Conservation (phyloP, 2,113 vertebrate genomes). For the Hirundichthys speculiger region DNA sequence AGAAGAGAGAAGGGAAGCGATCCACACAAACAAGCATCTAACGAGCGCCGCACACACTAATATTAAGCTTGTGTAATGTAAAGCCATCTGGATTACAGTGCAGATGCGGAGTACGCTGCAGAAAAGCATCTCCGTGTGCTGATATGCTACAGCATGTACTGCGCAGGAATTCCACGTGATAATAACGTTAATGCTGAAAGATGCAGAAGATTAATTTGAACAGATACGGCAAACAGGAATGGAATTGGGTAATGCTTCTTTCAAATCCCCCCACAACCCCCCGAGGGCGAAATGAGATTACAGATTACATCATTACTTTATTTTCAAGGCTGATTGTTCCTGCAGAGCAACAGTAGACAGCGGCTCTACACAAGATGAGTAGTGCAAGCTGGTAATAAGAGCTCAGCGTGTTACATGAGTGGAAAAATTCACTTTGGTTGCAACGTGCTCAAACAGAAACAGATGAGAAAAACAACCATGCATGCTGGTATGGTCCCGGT, state of each 20-base stretch:
- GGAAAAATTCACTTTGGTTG: neutral
- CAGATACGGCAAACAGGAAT: slow-evolving; percentile 3
- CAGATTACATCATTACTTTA: neutral
- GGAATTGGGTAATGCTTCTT: neutral
- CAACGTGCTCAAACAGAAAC: too few relatives aligned
- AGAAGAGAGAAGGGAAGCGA: slow-evolving; percentile 12
- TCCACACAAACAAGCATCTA: slow-evolving; percentile 65
- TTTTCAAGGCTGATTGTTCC: neutral
- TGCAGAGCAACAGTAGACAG: neutral
- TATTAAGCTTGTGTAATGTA: slow-evolving; percentile 26
- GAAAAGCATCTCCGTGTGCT: neutral
- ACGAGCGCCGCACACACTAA: slow-evolving; percentile 51
- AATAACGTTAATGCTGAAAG: slow-evolving; percentile 8
- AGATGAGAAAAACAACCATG: too few relatives aligned
- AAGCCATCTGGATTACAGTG: slow-evolving; percentile 42
- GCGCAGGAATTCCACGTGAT: neutral
- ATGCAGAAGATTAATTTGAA: slow-evolving; percentile 6
- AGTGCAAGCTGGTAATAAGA: too few relatives aligned
- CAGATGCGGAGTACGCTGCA: neutral
- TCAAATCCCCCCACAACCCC: slow-evolving; percentile 4
- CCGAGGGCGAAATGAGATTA: slow-evolving; percentile 1
- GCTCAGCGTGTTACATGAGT: too few relatives aligned
- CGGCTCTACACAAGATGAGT: neutral
- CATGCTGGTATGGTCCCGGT: too few relatives aligned
- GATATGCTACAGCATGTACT: neutral